Percentiles rank a stretch among this genome's conserved stretches.
These are phyloP conservation scores for Cataglyphis livida DNA, from an alignment of 2,888 invertebrate genomes.

Conservation along the genomic window DNA sequence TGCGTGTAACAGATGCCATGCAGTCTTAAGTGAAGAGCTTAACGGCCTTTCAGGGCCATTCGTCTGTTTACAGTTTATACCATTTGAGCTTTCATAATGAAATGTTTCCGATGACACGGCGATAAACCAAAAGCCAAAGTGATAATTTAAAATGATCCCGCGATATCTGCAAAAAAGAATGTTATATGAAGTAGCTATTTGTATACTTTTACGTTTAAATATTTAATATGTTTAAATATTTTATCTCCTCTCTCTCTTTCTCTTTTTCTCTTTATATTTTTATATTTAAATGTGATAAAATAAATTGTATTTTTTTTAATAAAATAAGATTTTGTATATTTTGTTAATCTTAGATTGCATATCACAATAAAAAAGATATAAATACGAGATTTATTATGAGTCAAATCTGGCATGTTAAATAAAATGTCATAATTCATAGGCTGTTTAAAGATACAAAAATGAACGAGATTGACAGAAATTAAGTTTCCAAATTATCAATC, in stretches of 20 bases:
- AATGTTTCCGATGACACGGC: slow-evolving; percentile 15
- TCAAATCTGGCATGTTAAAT: not conserved
- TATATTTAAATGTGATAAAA: not conserved
- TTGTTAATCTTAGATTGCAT: not conserved
- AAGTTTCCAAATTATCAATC: not conserved
- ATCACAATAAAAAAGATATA: not conserved
- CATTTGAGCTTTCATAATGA: slow-evolving; percentile 52
- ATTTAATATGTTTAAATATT: too few species aligned
- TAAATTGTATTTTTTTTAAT: not conserved
- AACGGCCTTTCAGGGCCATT: slow-evolving; percentile 20
- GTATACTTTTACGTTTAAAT: not conserved
- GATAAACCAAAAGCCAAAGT: slow-evolving; percentile 38
- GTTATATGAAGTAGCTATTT: not conserved
- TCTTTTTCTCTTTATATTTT: not conserved
- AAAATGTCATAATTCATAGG: not conserved
- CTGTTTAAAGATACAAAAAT: not conserved
- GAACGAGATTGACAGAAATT: not conserved
- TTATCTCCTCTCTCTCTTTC: too few species aligned
- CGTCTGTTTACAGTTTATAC: slow-evolving; percentile 59
- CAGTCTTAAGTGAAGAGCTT: slow-evolving; percentile 14
- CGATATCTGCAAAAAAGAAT: not conserved
- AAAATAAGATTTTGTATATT: not conserved
- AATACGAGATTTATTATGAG: not conserved
- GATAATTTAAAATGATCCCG: not conserved
- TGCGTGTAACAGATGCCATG: slow-evolving; percentile 60